A percentile compares a stretch with the other conserved stretches of the same genome.
These are phyloP conservation scores for Paraplagusia blochii DNA, from an alignment of 2,113 vertebrate genomes.

Conservation along the genomic window DNA sequence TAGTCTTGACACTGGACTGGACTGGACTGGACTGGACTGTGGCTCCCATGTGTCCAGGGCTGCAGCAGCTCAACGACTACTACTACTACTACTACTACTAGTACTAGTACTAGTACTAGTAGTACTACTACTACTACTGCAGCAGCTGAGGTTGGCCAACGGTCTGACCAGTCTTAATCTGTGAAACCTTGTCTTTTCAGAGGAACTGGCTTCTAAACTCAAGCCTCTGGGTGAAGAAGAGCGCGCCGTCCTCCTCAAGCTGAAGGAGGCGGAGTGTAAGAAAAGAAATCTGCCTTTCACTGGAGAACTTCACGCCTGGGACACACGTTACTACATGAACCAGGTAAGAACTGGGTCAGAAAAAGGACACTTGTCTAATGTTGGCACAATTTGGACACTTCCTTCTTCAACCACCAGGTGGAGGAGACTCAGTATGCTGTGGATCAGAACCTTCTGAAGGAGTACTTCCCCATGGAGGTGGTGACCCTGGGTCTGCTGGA, in stretches of 20 bases:
- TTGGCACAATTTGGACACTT: background rate
- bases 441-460: slow-evolving; percentile 95
- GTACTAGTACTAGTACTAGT: no score
- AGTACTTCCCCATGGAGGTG: slow-evolving; percentile 96
- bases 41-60: no score
- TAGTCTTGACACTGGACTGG: no score
- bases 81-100: no score
- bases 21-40: no score
- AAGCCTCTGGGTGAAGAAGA: slow-evolving; percentile 89
- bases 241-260: slow-evolving; percentile 79
- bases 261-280: slow-evolving; percentile 89
- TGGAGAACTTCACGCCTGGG: slow-evolving; percentile 86
- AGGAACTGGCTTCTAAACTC: slow-evolving; percentile 87
- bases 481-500: slow-evolving; percentile 89
- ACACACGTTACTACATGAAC: slow-evolving; percentile 97
- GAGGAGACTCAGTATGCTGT: slow-evolving; percentile 91
- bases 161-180: no score
- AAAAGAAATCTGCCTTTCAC: slow-evolving; percentile 78
- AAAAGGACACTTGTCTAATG: background rate
- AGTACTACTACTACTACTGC: no score
- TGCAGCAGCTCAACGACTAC: no score
- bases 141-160: no score
- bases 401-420: slow-evolving; percentile 65
- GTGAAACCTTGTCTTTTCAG: slow-evolving; percentile 56
- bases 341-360: slow-evolving; percentile 82